These are phyloP conservation scores for Agriopis leucophaearia DNA, from an alignment of 2,888 invertebrate species.

Conservation along the genomic window DNA sequence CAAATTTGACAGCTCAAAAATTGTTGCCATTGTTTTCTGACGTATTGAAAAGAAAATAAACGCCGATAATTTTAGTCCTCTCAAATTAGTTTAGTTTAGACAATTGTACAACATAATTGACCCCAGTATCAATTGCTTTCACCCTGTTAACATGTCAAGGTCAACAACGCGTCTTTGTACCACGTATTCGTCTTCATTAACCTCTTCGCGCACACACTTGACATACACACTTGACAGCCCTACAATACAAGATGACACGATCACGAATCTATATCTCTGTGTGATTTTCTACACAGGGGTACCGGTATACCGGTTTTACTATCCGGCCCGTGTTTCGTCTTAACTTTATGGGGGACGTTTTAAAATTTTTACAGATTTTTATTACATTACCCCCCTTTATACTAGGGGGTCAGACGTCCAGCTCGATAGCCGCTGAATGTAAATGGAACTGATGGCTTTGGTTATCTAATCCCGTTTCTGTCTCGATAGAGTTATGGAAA, in stretches of 20 bases:
- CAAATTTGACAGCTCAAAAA: no score
- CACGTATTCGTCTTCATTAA: no score
- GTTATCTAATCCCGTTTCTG: background rate
- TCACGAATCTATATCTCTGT: background rate
- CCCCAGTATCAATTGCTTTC: no score
- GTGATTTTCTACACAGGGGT: slow-evolving; percentile 28
- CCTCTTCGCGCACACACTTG: no score
- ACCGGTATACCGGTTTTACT: slow-evolving; percentile 78
- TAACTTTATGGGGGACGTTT: slow-evolving; percentile 72
- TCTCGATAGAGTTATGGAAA: no score
- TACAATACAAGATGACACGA: background rate
- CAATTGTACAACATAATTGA: no score
- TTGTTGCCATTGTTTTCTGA: no score
- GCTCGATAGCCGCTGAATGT: slow-evolving; percentile 49
- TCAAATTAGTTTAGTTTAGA: no score
- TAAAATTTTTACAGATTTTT: slow-evolving; percentile 74
- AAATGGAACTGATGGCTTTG: slow-evolving; percentile 39
- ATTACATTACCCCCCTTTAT: slow-evolving; percentile 62
- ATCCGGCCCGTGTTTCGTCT: slow-evolving; percentile 71
- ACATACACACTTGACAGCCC: background rate
- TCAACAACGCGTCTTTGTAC: no score
- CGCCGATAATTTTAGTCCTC: no score
- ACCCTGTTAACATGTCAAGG: no score
- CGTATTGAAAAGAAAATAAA: no score
- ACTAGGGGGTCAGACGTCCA: slow-evolving; percentile 51